A percentile compares a stretch with the other conserved stretches of the same genome.
These are phyloP conservation scores for Trisateles emortualis DNA, from an alignment of 2,888 invertebrate genomes.

Conservation along the genomic window DNA sequence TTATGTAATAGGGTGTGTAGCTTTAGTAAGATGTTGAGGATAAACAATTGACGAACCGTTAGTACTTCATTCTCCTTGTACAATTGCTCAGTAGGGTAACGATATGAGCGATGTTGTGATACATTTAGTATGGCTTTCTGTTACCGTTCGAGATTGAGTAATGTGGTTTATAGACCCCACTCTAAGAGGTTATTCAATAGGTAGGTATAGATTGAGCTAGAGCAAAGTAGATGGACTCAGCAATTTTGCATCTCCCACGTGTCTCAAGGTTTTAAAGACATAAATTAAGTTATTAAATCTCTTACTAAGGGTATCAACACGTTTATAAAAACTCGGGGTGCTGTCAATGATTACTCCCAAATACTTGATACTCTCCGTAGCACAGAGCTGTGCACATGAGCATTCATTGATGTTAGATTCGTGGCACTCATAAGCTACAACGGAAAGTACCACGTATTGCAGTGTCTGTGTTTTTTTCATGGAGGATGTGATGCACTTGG, in stretches of 20 bases:
- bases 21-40: too few species aligned
- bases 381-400: neutral
- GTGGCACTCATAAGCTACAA: conserved; percentile 1
- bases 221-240: neutral
- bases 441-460: neutral
- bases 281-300: neutral
- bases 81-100: neutral
- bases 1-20: too few species aligned
- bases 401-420: neutral
- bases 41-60: neutral
- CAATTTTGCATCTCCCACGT: neutral
- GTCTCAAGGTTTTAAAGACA: conserved; percentile 1
- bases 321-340: neutral
- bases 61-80: neutral
- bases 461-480: neutral
- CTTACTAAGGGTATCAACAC: neutral
- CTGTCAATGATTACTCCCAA: neutral
- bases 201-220: neutral
- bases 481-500: neutral
- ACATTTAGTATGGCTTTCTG: neutral
- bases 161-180: neutral
- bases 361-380: neutral
- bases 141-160: neutral
- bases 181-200: neutral
- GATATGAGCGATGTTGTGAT: neutral